phyloP scores from a whole-genome alignment of 2,113 vertebrate species.

The Atherinomorus stipes region DNA sequence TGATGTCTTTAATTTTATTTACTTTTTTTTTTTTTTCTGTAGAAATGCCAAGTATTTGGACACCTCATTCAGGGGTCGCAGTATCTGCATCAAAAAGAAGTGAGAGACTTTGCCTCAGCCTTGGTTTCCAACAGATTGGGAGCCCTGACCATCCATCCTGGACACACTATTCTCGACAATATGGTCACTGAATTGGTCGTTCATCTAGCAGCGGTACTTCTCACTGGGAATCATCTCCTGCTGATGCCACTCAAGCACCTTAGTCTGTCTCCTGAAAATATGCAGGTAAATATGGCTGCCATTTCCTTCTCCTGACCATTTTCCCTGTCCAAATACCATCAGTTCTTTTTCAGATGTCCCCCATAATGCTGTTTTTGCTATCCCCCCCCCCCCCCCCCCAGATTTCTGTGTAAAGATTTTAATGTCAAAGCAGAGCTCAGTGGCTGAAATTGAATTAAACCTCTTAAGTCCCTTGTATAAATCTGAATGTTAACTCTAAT shows the following conservation, averaged over 20 bases:
- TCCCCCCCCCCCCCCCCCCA: too few relatives aligned
- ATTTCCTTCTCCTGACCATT: not conserved
- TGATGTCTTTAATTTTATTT: too few relatives aligned
- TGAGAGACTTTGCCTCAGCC: slow-evolving; percentile 73
- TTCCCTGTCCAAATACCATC: not conserved
- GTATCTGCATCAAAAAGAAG: slow-evolving; percentile 53
- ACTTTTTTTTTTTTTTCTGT: not conserved
- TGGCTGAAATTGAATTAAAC: not conserved
- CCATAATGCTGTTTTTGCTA: not conserved
- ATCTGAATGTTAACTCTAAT: not conserved
- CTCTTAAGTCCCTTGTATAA: not conserved
- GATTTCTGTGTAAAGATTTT: not conserved
- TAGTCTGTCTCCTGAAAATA: slow-evolving; percentile 80
- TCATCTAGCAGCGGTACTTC: slow-evolving; percentile 79
- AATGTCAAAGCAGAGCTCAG: not conserved
- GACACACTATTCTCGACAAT: not conserved
- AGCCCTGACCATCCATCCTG: slow-evolving; percentile 27
- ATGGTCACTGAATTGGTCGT: slow-evolving; percentile 79
- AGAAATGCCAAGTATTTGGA: slow-evolving; percentile 66
- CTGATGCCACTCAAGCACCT: slow-evolving; percentile 83
- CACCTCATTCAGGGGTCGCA: slow-evolving; percentile 73
- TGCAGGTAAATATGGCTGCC: slow-evolving; percentile 81
- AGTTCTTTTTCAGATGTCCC: not conserved
- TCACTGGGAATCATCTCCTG: slow-evolving; percentile 63
- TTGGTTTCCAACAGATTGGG: slow-evolving; percentile 81